Evolutionary conservation across 2,888 invertebrate genomes (phyloP).

Genomic region (Oscheius onirici): DNA sequence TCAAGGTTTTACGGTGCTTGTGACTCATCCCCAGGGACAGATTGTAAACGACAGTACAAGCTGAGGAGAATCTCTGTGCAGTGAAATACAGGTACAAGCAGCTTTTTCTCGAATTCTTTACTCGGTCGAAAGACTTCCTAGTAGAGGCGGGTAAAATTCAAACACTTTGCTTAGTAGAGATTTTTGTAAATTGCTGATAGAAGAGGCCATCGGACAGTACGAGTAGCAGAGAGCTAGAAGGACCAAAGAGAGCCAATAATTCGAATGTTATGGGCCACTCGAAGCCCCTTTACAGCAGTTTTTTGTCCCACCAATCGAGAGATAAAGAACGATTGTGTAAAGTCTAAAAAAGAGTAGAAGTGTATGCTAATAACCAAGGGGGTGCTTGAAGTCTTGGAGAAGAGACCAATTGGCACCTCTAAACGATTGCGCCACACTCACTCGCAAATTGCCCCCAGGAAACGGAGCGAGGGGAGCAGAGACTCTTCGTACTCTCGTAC

Average conservation of each 20-base stretch:
- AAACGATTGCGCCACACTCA: constrained; percentile 27
- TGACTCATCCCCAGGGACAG: background rate
- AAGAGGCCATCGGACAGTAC: no score
- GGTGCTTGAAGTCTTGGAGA: background rate
- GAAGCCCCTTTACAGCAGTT: no score
- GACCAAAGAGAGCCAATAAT: background rate
- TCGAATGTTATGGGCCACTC: no score
- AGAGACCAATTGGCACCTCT: constrained; percentile 32
- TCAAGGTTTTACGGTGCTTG: constrained; percentile 7
- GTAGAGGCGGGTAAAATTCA: no score
- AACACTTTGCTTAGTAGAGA: no score
- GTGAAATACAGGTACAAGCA: no score
- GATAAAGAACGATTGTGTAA: background rate
- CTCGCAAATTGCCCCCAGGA: constrained; percentile 26
- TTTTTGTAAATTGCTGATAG: no score
- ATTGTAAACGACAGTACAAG: background rate
- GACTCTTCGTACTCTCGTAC: background rate
- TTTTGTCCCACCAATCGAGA: background rate
- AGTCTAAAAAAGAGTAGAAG: background rate
- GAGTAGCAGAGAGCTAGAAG: no score
- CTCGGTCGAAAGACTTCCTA: no score
- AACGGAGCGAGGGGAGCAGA: constrained; percentile 4
- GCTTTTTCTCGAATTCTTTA: no score
- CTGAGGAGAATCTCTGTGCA: no score
- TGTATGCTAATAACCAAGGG: constrained; percentile 8